These are phyloP conservation scores for Porites lutea DNA, from an alignment of 64 coral and sea anemone genomes.

Conservation along the genomic window DNA sequence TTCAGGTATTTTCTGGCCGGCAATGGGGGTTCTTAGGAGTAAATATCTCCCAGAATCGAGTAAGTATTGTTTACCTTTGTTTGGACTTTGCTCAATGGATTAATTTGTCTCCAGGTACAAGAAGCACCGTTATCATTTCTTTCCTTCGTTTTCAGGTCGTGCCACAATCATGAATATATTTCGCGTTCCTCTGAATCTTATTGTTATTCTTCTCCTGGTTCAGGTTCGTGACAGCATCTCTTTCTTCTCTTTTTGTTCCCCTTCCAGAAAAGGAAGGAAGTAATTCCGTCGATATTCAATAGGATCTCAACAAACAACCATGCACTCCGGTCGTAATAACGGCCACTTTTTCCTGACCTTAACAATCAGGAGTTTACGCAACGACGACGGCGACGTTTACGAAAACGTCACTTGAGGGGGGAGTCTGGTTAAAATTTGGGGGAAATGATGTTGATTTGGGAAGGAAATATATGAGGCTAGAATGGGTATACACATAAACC, in stretches of 20 bases:
- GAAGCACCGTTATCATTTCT: background rate
- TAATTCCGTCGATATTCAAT: too few relatives aligned
- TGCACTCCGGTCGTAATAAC: background rate
- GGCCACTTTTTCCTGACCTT: too few relatives aligned
- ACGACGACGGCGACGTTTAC: too few relatives aligned
- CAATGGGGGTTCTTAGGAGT: conserved; percentile 85
- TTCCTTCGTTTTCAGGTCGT: conserved; percentile 63
- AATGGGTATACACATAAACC: too few relatives aligned
- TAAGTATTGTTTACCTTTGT: conserved; percentile 47
- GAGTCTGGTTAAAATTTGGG: too few relatives aligned
- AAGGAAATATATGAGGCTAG: too few relatives aligned
- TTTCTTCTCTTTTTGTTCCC: background rate
- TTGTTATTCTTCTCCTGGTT: conserved; percentile 84
- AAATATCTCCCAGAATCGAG: conserved; percentile 98
- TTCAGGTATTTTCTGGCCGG: conserved; percentile 97
- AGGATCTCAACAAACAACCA: background rate
- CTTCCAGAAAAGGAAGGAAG: background rate
- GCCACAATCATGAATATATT: conserved; percentile 97
- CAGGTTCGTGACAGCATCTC: conserved; percentile 50
- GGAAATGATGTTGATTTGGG: too few relatives aligned
- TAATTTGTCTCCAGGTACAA: too few relatives aligned
- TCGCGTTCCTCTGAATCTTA: conserved; percentile 90
- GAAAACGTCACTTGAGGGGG: too few relatives aligned
- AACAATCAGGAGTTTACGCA: background rate
- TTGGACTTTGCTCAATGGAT: background rate